These are phyloP conservation scores for Pimpla rufipes DNA, from an alignment of 2,888 invertebrate genomes.

Conservation along the genomic window DNA sequence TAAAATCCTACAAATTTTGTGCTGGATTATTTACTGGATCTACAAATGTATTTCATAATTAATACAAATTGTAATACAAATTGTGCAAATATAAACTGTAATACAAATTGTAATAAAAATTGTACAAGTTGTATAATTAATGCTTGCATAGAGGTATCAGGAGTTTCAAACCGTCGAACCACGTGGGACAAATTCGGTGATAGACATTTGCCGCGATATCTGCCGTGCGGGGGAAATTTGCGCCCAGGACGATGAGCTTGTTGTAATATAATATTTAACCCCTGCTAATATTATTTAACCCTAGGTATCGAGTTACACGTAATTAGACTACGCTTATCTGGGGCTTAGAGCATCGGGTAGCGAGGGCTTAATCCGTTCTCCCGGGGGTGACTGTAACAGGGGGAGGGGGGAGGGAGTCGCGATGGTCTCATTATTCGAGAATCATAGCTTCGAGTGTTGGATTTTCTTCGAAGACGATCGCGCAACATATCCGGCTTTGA, in stretches of 20 bases:
- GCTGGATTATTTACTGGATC: no score
- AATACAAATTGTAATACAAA: no score
- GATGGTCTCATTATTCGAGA: constrained; percentile 2
- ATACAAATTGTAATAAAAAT: no score
- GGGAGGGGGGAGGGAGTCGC: neutral
- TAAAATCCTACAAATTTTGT: no score
- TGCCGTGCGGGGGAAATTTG: neutral
- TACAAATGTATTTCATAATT: no score
- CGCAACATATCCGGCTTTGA: no score
- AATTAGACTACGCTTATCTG: constrained; percentile 13
- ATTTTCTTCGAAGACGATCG: neutral
- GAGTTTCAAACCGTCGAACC: neutral
- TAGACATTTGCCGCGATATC: neutral
- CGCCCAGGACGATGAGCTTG: neutral
- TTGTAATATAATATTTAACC: constrained; percentile 10
- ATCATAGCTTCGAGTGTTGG: neutral
- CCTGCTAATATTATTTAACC: constrained; percentile 15
- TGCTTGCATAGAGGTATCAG: no score
- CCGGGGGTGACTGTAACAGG: neutral
- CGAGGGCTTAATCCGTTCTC: neutral
- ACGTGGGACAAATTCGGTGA: neutral
- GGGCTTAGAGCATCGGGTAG: constrained; percentile 4
- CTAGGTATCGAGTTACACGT: constrained; percentile 2
- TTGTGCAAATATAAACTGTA: no score
- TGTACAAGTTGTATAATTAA: neutral